Percentiles rank a stretch among this genome's conserved stretches.
These are phyloP conservation scores for Resseliella maxima DNA, from an alignment of 2,888 invertebrate species.

Conservation along the genomic window DNA sequence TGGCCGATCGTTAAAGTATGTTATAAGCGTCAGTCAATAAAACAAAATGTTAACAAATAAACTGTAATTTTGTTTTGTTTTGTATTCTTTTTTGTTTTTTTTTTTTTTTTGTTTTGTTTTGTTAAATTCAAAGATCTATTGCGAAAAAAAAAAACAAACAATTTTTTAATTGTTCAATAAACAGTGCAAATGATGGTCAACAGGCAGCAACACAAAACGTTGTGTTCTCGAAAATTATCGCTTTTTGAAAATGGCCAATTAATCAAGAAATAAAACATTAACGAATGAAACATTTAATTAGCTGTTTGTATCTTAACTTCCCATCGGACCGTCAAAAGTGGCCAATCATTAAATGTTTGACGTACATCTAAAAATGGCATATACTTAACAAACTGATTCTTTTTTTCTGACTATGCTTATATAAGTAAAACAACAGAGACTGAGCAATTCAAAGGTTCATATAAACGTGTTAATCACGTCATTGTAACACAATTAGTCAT, in stretches of 20 bases:
- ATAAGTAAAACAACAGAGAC: not conserved
- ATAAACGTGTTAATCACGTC: not conserved
- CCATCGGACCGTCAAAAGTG: constrained; percentile 22
- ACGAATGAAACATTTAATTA: constrained; percentile 38
- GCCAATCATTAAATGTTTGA: constrained; percentile 25
- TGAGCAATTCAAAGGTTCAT: not conserved
- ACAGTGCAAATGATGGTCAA: not conserved
- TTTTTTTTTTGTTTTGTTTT: no score
- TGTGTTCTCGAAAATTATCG: constrained; percentile 7
- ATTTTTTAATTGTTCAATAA: not conserved
- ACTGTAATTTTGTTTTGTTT: not conserved
- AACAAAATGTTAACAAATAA: constrained; percentile 23
- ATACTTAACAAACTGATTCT: not conserved
- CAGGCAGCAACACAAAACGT: not conserved
- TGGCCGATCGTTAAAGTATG: not conserved
- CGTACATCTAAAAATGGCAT: constrained; percentile 39
- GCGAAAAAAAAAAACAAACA: not conserved
- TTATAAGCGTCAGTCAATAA: constrained; percentile 3
- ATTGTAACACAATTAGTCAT: constrained; percentile 26
- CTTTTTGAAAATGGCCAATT: constrained; percentile 25
- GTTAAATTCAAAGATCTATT: no score
- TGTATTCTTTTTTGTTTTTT: not conserved
- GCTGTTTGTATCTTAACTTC: constrained; percentile 21
- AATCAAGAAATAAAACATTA: constrained; percentile 51
- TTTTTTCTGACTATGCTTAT: not conserved